A percentile compares a stretch with the other conserved stretches of the same genome.
Evolutionary conservation across 2,797 vertebrate species (phyloP).

Genomic region (Myripristis murdjan): DNA sequence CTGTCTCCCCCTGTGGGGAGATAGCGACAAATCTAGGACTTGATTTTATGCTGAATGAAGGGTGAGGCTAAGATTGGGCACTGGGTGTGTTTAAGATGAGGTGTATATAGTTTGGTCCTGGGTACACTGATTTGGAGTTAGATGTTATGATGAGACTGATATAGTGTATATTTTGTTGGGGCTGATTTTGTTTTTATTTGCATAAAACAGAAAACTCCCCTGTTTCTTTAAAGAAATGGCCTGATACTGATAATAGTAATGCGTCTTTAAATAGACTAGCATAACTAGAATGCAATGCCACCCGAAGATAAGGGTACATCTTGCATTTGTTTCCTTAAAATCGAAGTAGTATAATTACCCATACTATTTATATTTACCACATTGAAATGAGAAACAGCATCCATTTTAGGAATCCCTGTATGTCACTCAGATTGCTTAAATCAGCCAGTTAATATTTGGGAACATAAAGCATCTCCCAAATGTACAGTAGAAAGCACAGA

Average conservation of each 20-base stretch:
- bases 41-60: slow-evolving; percentile 59
- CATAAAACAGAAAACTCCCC: neutral
- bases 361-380: slow-evolving; percentile 6
- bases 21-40: slow-evolving; percentile 57
- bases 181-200: neutral
- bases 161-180: neutral
- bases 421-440: neutral
- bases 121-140: slow-evolving; percentile 23
- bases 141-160: slow-evolving; percentile 9
- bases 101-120: slow-evolving; percentile 19
- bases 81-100: slow-evolving; percentile 48
- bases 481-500: neutral
- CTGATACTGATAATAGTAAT: neutral
- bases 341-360: neutral
- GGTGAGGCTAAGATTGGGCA: slow-evolving; percentile 45
- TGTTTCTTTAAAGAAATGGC: neutral
- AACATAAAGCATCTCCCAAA: slow-evolving; percentile 8
- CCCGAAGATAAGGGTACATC: no score
- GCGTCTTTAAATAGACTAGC: neutral
- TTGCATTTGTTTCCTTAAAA: neutral
- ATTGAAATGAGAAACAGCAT: neutral
- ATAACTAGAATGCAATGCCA: neutral
- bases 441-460: slow-evolving; percentile 3
- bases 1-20: slow-evolving; percentile 43
- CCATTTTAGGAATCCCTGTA: neutral